Evolutionary conservation across 2,113 vertebrate species (phyloP).

Genomic region (Ancistrus triradiatus): DNA sequence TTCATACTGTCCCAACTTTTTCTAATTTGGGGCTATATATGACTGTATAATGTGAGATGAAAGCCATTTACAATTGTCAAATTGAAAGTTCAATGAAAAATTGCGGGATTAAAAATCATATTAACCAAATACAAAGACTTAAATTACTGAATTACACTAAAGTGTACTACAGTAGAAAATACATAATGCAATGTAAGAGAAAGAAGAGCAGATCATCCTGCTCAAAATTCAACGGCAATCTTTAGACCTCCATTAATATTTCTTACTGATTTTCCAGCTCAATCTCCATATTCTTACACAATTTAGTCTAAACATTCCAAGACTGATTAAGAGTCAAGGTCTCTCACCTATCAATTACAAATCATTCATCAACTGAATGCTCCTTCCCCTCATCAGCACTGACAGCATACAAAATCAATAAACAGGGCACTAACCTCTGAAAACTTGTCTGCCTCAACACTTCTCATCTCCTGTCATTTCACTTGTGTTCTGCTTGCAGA

Average conservation of each 20-base stretch:
- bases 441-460: conserved; percentile 30
- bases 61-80: no score
- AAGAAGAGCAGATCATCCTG: not conserved
- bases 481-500: conserved; percentile 16
- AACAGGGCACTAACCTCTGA: conserved; percentile 22
- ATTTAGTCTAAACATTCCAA: conserved; percentile 4
- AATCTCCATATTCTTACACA: conserved; percentile 23
- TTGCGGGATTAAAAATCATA: no score
- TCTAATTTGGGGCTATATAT: no score
- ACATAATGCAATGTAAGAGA: no score
- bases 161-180: no score
- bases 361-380: conserved; percentile 32
- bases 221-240: conserved; percentile 10
- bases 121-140: no score
- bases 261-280: not conserved
- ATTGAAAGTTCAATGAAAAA: no score
- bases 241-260: conserved; percentile 3
- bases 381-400: conserved; percentile 16
- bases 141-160: no score
- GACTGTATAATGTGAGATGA: no score
- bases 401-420: conserved; percentile 35
- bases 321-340: conserved; percentile 31
- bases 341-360: conserved; percentile 30
- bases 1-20: no score
- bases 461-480: conserved; percentile 34